Base-by-base conservation (phyloP, 2,888 invertebrate species). In the Linyphia triangularis region DNA sequence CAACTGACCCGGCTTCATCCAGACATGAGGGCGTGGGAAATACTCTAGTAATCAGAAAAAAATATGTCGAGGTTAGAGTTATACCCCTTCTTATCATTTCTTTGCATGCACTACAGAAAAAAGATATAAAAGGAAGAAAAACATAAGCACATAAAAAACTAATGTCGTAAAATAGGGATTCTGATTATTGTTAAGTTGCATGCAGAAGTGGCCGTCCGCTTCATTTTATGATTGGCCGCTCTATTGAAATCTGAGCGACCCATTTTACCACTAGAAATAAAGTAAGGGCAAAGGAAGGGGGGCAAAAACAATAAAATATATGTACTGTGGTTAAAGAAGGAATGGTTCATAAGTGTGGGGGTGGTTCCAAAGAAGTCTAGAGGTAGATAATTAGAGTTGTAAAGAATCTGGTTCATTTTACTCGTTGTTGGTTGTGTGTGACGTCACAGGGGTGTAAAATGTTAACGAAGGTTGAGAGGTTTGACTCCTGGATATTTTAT, bases 321-420 rank as follows among this genome's bases (percentile, higher is more conserved):
- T 57, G 16, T 43, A 26, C 10, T 70, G 26, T 16, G 43, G 43
- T 67, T 51, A 10, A 16, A 24, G 51, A 43, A 72, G 40, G 26
- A 43, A 24, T 43, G 70, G 26, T 43, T 16, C 16, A 16, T 16
- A 43, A 43, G 16, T 3, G 79, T 26, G 57, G 22, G 69, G 79
- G 85, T 79, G 85, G 85, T 10, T 51, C 63, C 26, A 69, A 63
- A 65, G 81, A 67, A 79, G 81, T 65, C 43, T 81, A 43, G n/a
- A n/a, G 86, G 67, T 75, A 81, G 73, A 67, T 86, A 81, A 86
- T 86, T 86, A 86, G 79, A 86, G 65, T 28, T 63, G 57, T 59
- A 81, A 69, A 81, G 73, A 86, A 86, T 81, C 72, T 81, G 78
- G 75, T 73, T 67, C 69, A 69, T 86, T 86, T 81, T 86, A 86